phyloP scores from a whole-genome alignment of 2,113 vertebrate genomes.

The Eubucco bourcierii region DNA sequence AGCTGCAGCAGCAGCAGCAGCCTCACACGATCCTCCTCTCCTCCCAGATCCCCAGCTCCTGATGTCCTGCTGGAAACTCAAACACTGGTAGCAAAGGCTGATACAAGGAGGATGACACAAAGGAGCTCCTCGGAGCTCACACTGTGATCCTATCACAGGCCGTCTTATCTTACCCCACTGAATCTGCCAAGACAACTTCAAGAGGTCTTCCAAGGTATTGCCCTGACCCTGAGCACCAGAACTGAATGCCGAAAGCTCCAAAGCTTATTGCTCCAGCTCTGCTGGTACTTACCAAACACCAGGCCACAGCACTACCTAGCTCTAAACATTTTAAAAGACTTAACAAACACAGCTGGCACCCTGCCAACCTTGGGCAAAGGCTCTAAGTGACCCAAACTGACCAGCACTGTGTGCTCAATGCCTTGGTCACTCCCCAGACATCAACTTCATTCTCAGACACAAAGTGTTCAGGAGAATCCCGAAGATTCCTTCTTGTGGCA shows the following conservation, averaged over 20 bases:
- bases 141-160: fast-evolving
- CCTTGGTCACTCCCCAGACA: neutral
- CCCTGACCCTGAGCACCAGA: neutral
- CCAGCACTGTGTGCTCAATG: fast-evolving
- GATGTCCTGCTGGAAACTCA: neutral
- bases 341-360: neutral
- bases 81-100: neutral
- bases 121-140: neutral
- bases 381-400: neutral
- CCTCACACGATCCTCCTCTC: neutral
- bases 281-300: neutral
- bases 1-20: neutral
- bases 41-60: neutral
- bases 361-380: neutral
- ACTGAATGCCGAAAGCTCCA: neutral
- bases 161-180: neutral
- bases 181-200: neutral
- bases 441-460: neutral
- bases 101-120: neutral
- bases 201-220: neutral
- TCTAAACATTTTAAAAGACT: neutral
- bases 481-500: neutral
- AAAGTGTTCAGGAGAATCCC: neutral
- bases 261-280: neutral
- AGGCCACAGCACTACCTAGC: neutral